A percentile compares a stretch with the other conserved stretches of the same genome.
phyloP scores from a whole-genome alignment of 2,888 invertebrate species.

The Aethes cnicana region DNA sequence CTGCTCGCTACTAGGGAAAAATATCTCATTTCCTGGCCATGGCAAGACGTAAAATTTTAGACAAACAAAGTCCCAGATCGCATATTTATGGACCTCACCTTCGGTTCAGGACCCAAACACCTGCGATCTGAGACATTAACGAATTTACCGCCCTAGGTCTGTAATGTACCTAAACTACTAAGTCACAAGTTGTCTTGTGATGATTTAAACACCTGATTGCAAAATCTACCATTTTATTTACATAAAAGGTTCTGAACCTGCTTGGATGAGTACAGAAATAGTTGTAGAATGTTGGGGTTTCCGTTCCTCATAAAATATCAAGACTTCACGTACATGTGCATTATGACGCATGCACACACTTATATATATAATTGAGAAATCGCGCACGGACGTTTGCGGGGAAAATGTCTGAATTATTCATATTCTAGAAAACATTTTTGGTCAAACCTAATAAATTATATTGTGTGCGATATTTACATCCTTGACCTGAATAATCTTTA shows the following conservation, averaged over 20 bases:
- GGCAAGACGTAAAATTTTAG: no score
- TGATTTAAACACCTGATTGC: no score
- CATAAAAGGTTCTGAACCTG: not conserved
- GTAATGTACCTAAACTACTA: no score
- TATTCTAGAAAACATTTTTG: constrained; percentile 11
- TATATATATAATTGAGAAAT: constrained; percentile 16
- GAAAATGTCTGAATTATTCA: constrained; percentile 18
- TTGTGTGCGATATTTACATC: constrained; percentile 10
- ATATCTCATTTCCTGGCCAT: no score
- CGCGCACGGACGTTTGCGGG: constrained; percentile 4
- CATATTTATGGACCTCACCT: no score
- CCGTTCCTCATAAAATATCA: constrained; percentile 16
- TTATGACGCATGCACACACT: constrained; percentile 12
- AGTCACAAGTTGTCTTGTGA: no score
- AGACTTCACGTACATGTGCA: not conserved
- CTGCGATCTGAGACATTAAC: no score
- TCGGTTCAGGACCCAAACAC: no score
- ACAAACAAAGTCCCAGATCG: no score
- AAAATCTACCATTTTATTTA: no score
- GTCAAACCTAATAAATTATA: constrained; percentile 9
- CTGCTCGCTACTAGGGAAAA: no score
- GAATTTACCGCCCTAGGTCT: no score
- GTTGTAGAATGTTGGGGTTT: constrained; percentile 1
- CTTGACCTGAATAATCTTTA: constrained; percentile 18
- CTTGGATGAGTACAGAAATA: constrained; percentile 2